These are phyloP conservation scores for Drymonia ruficornis DNA, from an alignment of 2,888 invertebrate species.

Conservation along the genomic window DNA sequence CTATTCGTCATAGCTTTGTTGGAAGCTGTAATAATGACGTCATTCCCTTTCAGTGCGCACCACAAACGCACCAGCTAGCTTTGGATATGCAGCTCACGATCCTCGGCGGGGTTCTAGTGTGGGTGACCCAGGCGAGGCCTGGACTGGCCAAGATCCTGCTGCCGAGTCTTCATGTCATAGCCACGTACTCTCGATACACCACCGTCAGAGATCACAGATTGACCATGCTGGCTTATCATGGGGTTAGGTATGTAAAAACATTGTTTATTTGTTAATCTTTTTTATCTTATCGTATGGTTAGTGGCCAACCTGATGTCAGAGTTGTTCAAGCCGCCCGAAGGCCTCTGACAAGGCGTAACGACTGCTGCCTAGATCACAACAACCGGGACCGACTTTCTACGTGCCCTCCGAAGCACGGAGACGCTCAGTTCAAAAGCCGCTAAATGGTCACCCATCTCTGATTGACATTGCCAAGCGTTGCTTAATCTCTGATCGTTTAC, in stretches of 20 bases:
- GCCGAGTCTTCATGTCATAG: conserved; percentile 82
- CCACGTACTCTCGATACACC: conserved; percentile 87
- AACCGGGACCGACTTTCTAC: too few species aligned
- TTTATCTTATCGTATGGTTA: too few species aligned
- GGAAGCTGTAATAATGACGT: neutral
- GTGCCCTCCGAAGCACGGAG: too few species aligned
- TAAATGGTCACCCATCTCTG: too few species aligned
- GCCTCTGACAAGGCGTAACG: too few species aligned
- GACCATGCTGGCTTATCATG: conserved; percentile 87
- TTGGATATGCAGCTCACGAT: conserved; percentile 90
- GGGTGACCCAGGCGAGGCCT: conserved; percentile 84
- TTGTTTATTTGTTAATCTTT: conserved; percentile 5
- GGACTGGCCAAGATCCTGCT: conserved; percentile 82
- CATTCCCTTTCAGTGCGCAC: conserved; percentile 86
- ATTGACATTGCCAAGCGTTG: too few species aligned
- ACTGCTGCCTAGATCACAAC: too few species aligned
- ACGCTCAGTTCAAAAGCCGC: too few species aligned
- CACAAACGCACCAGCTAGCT: conserved; percentile 90
- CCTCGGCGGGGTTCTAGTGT: conserved; percentile 86
- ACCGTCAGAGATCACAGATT: conserved; percentile 85
- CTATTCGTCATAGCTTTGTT: neutral
- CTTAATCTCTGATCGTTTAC: too few species aligned
- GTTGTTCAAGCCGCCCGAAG: too few species aligned
- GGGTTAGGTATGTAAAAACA: conserved; percentile 83
- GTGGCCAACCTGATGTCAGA: too few species aligned